phyloP scores from a whole-genome alignment of 2,113 vertebrate genomes.

The Hydrolagus affinis region DNA sequence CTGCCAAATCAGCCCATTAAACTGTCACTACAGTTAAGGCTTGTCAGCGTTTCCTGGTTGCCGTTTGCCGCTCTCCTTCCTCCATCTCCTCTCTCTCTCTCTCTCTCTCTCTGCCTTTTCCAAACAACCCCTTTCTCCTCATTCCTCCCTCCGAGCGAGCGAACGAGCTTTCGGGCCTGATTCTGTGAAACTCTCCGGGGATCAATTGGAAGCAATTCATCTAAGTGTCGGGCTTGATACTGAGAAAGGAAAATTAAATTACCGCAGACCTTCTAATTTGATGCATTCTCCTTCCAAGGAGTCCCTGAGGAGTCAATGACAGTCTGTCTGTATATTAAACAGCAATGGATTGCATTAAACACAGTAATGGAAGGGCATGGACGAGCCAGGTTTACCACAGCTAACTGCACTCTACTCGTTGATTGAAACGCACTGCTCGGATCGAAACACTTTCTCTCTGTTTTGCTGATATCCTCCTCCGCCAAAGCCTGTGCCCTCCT shows the following conservation, averaged over 20 bases:
- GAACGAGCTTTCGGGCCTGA: background rate
- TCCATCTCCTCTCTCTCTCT: no score
- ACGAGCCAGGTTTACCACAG: background rate
- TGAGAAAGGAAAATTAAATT: slow-evolving; percentile 10
- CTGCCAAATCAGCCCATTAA: slow-evolving; percentile 25
- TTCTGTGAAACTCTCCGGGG: background rate
- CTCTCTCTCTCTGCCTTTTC: no score
- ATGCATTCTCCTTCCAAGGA: background rate
- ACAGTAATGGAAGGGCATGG: background rate
- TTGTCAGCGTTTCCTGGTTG: background rate
- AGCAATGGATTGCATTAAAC: background rate
- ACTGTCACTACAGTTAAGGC: slow-evolving; percentile 15
- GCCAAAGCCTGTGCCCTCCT: no score
- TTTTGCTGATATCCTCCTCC: no score
- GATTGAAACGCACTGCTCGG: no score
- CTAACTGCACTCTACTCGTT: no score
- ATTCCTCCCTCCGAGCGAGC: background rate
- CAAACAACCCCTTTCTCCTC: background rate
- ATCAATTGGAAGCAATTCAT: slow-evolving; percentile 3
- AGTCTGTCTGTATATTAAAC: no score
- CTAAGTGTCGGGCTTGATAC: slow-evolving; percentile 4
- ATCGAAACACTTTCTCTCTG: no score
- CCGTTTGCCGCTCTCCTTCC: background rate
- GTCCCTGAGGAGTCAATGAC: background rate
- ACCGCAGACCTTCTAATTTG: slow-evolving; percentile 3